Evolutionary conservation across 37 sponge, comb jelly and placozoan genomes (phyloP).

Genomic region (Amphimedon queenslandica): DNA sequence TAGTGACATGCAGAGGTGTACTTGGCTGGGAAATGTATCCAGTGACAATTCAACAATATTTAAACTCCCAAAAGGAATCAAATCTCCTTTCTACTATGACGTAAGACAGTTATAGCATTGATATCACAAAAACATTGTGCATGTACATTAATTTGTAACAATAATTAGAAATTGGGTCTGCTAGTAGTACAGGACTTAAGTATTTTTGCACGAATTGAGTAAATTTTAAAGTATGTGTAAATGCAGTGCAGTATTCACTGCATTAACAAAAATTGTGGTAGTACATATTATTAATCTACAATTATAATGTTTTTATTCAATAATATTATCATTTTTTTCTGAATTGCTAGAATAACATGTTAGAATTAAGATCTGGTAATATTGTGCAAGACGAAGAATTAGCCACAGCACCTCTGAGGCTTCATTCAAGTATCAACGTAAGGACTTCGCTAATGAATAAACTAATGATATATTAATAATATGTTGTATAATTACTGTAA

Average conservation of each 20-base stretch:
- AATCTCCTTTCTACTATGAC: constrained; percentile 23
- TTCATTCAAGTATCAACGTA: constrained; percentile 9
- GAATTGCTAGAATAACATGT: constrained; percentile 13
- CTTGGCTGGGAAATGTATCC: constrained; percentile 55
- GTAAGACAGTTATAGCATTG: not conserved
- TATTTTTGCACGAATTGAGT: too few species aligned
- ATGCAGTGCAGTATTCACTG: too few species aligned
- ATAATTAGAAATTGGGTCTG: too few species aligned
- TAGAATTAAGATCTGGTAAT: constrained; percentile 15
- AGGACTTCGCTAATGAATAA: not conserved
- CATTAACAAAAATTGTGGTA: too few species aligned
- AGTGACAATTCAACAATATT: constrained; percentile 38
- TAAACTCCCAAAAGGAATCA: constrained; percentile 28
- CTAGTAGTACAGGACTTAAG: too few species aligned
- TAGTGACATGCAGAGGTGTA: constrained; percentile 73
- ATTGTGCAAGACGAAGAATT: not conserved
- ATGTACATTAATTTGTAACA: too few species aligned
- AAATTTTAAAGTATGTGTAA: too few species aligned
- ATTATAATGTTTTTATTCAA: not conserved
- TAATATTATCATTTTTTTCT: not conserved
- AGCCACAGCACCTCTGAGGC: constrained; percentile 38
- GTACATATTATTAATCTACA: too few species aligned
- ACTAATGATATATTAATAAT: not conserved
- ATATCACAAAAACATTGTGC: too few species aligned
- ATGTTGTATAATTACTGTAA: not conserved